phyloP scores from a whole-genome alignment of 2,888 invertebrate species.

The Seira musarum region DNA sequence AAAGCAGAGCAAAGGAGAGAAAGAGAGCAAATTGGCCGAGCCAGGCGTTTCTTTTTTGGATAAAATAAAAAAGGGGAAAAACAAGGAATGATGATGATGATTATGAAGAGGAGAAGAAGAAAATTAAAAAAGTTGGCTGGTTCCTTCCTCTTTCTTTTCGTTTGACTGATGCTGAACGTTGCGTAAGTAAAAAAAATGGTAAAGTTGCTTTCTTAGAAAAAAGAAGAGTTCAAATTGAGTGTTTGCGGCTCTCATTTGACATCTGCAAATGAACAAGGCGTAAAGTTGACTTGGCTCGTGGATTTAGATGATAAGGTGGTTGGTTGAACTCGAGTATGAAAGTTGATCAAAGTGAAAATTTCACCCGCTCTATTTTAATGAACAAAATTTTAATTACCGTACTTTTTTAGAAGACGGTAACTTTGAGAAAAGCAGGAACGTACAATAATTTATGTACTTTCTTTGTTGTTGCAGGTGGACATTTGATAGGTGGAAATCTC shows the following conservation, averaged over 20 bases:
- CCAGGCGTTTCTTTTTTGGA: not conserved
- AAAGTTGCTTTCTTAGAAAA: not conserved
- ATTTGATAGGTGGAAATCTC: constrained; percentile 67
- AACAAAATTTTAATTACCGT: not conserved
- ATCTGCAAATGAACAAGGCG: not conserved
- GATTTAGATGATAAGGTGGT: not conserved
- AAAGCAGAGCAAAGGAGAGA: not conserved
- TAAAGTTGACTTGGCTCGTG: not conserved
- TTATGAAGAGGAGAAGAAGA: constrained; percentile 14
- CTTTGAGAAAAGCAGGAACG: not conserved
- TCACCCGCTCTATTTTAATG: not conserved
- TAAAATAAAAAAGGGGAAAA: not conserved
- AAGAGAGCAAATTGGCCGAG: not conserved
- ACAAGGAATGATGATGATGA: constrained; percentile 15
- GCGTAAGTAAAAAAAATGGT: constrained; percentile 14
- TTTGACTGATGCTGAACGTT: constrained; percentile 13
- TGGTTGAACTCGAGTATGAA: not conserved
- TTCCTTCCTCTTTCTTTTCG: constrained; percentile 17
- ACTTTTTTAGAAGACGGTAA: not conserved
- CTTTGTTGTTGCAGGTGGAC: constrained; percentile 63
- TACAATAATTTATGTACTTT: not conserved
- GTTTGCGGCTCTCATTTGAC: not conserved
- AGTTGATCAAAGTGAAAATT: not conserved
- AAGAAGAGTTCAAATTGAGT: constrained; percentile 11
- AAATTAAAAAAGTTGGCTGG: constrained; percentile 40